These are phyloP conservation scores for Pseudoatta argentina DNA, from an alignment of 1,140 invertebrate genomes.

Conservation along the genomic window DNA sequence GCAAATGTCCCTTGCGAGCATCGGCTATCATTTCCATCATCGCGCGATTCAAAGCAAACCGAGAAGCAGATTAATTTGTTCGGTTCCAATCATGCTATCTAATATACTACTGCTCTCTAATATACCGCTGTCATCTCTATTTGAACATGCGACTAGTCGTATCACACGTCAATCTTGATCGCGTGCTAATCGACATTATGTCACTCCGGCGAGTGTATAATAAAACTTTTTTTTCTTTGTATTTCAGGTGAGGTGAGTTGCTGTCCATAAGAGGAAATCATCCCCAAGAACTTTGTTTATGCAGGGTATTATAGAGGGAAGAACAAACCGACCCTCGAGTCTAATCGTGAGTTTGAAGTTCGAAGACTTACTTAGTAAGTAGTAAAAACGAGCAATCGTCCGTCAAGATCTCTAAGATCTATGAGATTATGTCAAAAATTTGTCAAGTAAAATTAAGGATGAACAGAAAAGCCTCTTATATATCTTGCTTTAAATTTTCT, in stretches of 20 bases:
- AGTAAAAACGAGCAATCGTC: slow-evolving; percentile 12
- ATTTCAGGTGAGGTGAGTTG: slow-evolving; percentile 27
- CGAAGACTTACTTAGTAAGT: slow-evolving; percentile 41
- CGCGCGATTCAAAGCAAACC: background rate
- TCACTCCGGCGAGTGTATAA: background rate
- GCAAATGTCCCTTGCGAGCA: background rate
- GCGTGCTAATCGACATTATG: slow-evolving; percentile 26
- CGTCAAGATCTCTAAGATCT: background rate
- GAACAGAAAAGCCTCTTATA: background rate
- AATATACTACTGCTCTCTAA: slow-evolving; percentile 20
- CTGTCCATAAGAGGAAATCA: background rate
- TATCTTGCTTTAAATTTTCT: background rate
- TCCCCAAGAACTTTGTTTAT: slow-evolving; percentile 19
- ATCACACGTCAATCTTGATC: slow-evolving; percentile 18
- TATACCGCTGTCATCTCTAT: background rate
- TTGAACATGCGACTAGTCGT: background rate
- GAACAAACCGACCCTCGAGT: slow-evolving; percentile 6
- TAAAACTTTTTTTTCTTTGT: slow-evolving; percentile 44
- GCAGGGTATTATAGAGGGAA: background rate
- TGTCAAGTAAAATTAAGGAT: background rate
- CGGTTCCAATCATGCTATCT: slow-evolving; percentile 19
- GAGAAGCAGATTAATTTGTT: background rate
- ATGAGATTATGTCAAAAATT: background rate
- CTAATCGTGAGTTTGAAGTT: slow-evolving; percentile 1
- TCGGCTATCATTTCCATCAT: slow-evolving; percentile 8